Base-by-base conservation (phyloP, 1,140 invertebrate species). In the Conopomorpha cramerella region DNA sequence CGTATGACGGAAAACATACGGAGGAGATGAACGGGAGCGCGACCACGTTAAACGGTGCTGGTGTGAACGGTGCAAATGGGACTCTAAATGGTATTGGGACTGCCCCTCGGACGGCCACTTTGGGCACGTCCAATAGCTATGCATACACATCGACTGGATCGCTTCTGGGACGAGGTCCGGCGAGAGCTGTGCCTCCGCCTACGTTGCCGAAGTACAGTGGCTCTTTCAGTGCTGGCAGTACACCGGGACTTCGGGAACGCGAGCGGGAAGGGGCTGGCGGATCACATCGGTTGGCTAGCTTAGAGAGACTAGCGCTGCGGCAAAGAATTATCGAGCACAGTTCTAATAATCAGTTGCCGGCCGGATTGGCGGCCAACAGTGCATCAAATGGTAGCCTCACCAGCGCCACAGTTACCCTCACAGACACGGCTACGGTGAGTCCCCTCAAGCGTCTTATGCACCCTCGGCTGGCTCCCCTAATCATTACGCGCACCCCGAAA, bases 251-350 rank as follows among this genome's bases (percentile, higher is more conserved):
- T 47, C 68, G 50, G 41, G 78, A 60, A 70, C 55, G 74, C 3
- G 74, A 79, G 33, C 61, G 74, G 38, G 77, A 79, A 38, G 70
- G 72, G 28, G 52, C 79, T 27, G 83, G 83, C 15, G 82, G 82
- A 42, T 85, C 83, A 23, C 85, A 85, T 56, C 78, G 84, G 19
- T 71, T 88, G 37, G 85, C 86, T 10, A 88, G 87, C 52, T 76
- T 88, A 8, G 87, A 89, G 51, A 81, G 86, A 48, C 72, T 89
- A 41, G 86, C 86, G 11, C 74, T 87, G 6, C 77, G 87, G 27
- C 87, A 89, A 52, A 81, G 86, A 46, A 82, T 88, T 44, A 83
- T 87, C 43, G 86, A 87, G 54, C 77, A 79, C 47, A 78, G 54
- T 46, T 42, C 68, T 10, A 73, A 73, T 45, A 72, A 73, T 51